Evolutionary conservation across 1,140 invertebrate genomes (phyloP).

Genomic region (Saxidomus purpurata): DNA sequence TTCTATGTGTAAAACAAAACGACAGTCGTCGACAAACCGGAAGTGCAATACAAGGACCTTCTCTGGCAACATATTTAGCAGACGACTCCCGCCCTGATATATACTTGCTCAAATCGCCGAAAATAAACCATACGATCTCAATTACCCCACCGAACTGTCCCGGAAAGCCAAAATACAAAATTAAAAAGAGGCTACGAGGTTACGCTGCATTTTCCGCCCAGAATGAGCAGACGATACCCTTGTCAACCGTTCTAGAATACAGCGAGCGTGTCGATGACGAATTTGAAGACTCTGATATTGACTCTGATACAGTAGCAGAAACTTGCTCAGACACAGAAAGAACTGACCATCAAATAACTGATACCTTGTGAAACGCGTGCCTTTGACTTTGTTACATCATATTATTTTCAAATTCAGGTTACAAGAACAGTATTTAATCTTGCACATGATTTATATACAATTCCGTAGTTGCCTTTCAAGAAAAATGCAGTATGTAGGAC

Average conservation of each 20-base stretch:
- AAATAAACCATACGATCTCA: slow-evolving; percentile 19
- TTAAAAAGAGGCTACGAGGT: slow-evolving; percentile 22
- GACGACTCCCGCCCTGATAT: not conserved
- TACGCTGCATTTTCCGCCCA: slow-evolving; percentile 36
- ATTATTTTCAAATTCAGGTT: too few relatives aligned
- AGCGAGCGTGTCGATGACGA: not conserved
- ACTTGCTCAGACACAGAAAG: not conserved
- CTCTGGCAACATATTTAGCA: not conserved
- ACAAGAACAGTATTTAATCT: too few relatives aligned
- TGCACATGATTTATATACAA: too few relatives aligned
- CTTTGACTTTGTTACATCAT: too few relatives aligned
- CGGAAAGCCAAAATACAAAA: slow-evolving; percentile 33
- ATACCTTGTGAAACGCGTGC: not conserved
- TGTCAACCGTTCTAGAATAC: slow-evolving; percentile 49
- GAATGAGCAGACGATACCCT: slow-evolving; percentile 52
- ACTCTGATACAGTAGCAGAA: not conserved
- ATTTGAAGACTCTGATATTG: not conserved
- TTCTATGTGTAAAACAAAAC: slow-evolving; percentile 21
- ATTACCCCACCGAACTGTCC: slow-evolving; percentile 45
- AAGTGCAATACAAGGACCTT: too few relatives aligned
- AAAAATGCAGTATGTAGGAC: too few relatives aligned
- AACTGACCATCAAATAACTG: not conserved
- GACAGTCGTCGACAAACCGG: not conserved
- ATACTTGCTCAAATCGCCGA: not conserved
- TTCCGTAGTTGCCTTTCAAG: too few relatives aligned